Evolutionary conservation across 1,140 invertebrate genomes (phyloP), one percentile per base, ranked within the genome.

Genomic region (Scaptomyza pallida): DNA sequence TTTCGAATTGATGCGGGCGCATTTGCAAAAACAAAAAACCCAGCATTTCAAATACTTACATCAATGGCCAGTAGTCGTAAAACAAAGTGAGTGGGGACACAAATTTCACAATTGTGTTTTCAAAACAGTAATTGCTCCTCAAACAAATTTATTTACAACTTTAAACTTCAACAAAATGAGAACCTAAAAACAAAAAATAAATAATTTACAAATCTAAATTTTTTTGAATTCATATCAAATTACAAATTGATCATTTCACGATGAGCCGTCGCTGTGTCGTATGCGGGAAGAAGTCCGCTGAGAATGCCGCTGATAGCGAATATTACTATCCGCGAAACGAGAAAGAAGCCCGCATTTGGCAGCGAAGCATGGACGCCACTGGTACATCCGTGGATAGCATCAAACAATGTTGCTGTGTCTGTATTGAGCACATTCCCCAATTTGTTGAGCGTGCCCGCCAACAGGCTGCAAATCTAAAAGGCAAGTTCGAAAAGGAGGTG

Each of bases 361-460:
- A 82, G 51, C 45, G 47, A 0, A 88, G 83, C 57, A 75, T 88
- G 72, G 64, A 43, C 13, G 75, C 82, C 45, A 35, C 37, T 9
- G 47, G 50, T 1, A 59, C 65, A 21, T 41, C 59, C 12, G 15
- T 82, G 19, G 61, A 73, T 0, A 52, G 60, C 8, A 82, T 88
- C 3, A 60, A 55, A 9, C 41, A 63, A 1, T 37, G 47, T 15
- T 88, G 78, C 21, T 89, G 82, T 50, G 83, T 88, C 13, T 88
- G 82, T 35, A 71, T 89, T 13, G 45, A 68, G 33, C 82, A 88
- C 17, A 88, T 88, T 13, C 83, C 82, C 1, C 55, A 89, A 9
- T 89, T 89, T 33, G 75, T 89, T 45, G 48, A 57, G 21, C 59
- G 72, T n/a, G 64, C 83, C 37, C 70, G 78, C 23, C 26, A 30